Evolutionary conservation across 1,140 invertebrate species (phyloP).

Genomic region (Nomia melanderi): DNA sequence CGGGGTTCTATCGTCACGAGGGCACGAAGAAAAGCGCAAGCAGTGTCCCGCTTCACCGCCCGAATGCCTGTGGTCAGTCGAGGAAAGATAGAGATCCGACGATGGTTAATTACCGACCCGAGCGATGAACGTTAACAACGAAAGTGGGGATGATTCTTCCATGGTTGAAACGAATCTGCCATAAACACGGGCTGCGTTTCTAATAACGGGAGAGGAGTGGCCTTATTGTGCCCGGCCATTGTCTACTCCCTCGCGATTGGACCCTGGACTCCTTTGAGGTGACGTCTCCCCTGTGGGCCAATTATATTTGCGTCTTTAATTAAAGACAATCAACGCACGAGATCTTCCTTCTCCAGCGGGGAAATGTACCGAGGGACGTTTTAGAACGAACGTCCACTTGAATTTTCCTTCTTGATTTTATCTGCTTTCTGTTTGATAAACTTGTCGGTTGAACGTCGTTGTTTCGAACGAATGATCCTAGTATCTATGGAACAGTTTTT

Average conservation of each 20-base stretch:
- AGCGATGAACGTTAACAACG: not conserved
- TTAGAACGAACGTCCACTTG: not conserved
- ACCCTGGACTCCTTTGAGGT: slow-evolving; percentile 25
- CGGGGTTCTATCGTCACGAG: slow-evolving; percentile 16
- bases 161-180: slow-evolving; percentile 61
- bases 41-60: not conserved
- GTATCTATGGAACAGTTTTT: too few relatives aligned
- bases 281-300: slow-evolving; percentile 38
- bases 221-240: slow-evolving; percentile 57
- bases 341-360: not conserved
- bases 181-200: slow-evolving; percentile 56
- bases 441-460: not conserved
- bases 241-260: slow-evolving; percentile 49
- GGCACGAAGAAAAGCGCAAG: slow-evolving; percentile 41
- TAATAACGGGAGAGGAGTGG: slow-evolving; percentile 46
- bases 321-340: slow-evolving; percentile 52
- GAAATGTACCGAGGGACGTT: not conserved
- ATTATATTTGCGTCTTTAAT: slow-evolving; percentile 59
- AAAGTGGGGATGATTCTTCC: slow-evolving; percentile 63
- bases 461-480: not conserved
- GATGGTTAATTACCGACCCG: slow-evolving; percentile 57
- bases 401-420: not conserved
- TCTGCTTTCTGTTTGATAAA: not conserved
- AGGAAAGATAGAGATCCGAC: slow-evolving; percentile 19
- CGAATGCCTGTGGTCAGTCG: slow-evolving; percentile 21